Conservation (phyloP, 2,113 vertebrate genomes). For the Isurus oxyrinchus region DNA sequence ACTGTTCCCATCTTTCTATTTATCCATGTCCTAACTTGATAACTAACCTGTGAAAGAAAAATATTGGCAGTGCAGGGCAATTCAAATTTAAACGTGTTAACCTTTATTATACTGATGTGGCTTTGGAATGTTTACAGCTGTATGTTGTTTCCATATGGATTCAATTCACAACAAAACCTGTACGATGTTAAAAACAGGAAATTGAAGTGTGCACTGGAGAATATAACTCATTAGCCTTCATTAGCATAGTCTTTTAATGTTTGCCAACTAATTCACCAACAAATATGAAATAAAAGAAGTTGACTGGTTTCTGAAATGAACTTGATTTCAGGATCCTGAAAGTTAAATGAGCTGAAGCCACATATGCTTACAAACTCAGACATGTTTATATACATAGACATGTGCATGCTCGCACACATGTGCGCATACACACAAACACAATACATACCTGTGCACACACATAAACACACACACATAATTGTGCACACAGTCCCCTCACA, state of each 20-base stretch:
- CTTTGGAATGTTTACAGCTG: not conserved
- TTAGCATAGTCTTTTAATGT: not conserved
- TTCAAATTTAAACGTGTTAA: not conserved
- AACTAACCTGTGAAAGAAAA: not conserved
- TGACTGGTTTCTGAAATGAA: not conserved
- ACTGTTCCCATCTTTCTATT: not conserved
- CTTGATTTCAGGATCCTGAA: not conserved
- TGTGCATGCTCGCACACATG: not conserved
- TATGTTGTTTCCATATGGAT: slow-evolving; percentile 12
- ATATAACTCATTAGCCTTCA: not conserved
- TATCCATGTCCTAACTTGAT: not conserved
- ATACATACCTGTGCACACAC: not conserved
- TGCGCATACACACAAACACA: not conserved
- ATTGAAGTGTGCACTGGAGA: not conserved
- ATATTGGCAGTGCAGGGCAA: not conserved
- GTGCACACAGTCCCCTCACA: too few relatives aligned
- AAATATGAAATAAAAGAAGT: not conserved
- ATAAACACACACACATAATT: too few relatives aligned
- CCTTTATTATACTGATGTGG: not conserved
- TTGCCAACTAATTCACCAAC: slow-evolving; percentile 14
- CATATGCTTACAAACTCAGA: not conserved
- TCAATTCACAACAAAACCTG: slow-evolving; percentile 18
- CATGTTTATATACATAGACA: not conserved
- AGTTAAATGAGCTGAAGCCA: not conserved
- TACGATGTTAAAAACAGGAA: slow-evolving; percentile 15